Evolutionary conservation across 2,113 vertebrate genomes (phyloP), one percentile per base, ranked within the genome.

Genomic region (Riparia riparia): DNA sequence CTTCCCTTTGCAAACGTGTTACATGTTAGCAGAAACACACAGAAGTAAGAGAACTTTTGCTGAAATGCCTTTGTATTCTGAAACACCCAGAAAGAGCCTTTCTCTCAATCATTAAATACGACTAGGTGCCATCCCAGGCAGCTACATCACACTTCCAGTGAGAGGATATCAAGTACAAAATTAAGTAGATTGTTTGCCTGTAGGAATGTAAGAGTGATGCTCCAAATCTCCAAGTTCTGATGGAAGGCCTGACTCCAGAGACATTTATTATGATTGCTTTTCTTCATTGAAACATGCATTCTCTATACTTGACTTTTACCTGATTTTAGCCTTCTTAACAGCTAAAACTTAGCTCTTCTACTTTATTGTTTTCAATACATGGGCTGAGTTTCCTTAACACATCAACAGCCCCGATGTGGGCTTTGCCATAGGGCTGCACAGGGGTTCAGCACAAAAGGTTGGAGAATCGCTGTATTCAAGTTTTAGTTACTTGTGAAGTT

Each of bases 101-200:
- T 58, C 24, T 76, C 7, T 53, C 31, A 47, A 0, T 19, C 41
- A n/a, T 20, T 65, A 42, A 70, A 71, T 21, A 37, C 50, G 22
- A 14, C 15, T 7, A 45, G 50, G 12, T 80, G 49, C 26, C 11
- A 53, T 79, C 51, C 63, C n/a, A 66, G 73, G 25, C 32, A 79
- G 13, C 51, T 64, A 49, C 28, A 44, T 63, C 25, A n/a, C 28
- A 14, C 34, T 86, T 58, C 10, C 34, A 76, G 34, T 78, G 50
- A 39, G 34, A 63, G 34, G 8, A 1, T 41, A 29, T 39, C 5
- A n/a, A 49, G 19, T 74, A 37, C 73, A 76, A 72, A 80, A 80
- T 9, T 20, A 68, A 24, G 16, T 49, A 17, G 24, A 49, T 82
- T 20, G 7, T n/a, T 88, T 82, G 8, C 18, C 6, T 0, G 0